A percentile compares a stretch with the other conserved stretches of the same genome.
phyloP scores from a whole-genome alignment of 2,888 invertebrate species.

The Oxyscelio sp. region DNA sequence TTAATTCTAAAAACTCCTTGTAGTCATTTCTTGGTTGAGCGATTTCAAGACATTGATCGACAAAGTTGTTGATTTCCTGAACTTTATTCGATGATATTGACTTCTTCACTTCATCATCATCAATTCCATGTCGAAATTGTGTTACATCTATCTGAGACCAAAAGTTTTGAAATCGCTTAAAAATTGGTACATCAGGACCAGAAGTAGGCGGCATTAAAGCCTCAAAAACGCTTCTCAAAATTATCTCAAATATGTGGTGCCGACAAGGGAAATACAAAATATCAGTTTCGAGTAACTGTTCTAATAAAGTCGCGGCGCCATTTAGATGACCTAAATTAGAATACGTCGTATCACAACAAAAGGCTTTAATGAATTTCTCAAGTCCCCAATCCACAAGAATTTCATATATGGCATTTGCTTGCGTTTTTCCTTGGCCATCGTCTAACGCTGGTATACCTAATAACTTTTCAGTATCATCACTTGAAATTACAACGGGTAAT shows the following conservation, averaged over 20 bases:
- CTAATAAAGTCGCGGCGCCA: conserved; percentile 74
- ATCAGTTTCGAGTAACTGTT: conserved; percentile 72
- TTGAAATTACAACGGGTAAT: no score
- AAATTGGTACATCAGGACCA: conserved; percentile 49
- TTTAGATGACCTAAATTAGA: conserved; percentile 74
- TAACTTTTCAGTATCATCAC: no score
- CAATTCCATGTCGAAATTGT: conserved; percentile 36
- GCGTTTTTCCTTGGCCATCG: no score
- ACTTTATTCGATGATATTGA: conserved; percentile 27
- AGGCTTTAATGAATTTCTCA: conserved; percentile 37
- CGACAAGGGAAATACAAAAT: conserved; percentile 61
- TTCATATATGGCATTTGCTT: no score
- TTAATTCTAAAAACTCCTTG: conserved; percentile 73
- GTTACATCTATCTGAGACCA: conserved; percentile 33
- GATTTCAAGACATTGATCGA: conserved; percentile 4
- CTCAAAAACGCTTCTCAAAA: conserved; percentile 51
- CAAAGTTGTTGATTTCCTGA: no score
- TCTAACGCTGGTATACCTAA: no score
- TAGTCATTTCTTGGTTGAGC: conserved; percentile 73
- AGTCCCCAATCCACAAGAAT: conserved; percentile 45
- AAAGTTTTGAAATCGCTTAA: conserved; percentile 35
- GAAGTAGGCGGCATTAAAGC: conserved; percentile 22
- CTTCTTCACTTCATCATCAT: conserved; percentile 34
- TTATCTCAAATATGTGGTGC: conserved; percentile 46
- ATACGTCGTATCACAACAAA: conserved; percentile 76